Evolutionary conservation across 2,888 invertebrate genomes (phyloP).

Genomic region (Drosophila fulvimacula): DNA sequence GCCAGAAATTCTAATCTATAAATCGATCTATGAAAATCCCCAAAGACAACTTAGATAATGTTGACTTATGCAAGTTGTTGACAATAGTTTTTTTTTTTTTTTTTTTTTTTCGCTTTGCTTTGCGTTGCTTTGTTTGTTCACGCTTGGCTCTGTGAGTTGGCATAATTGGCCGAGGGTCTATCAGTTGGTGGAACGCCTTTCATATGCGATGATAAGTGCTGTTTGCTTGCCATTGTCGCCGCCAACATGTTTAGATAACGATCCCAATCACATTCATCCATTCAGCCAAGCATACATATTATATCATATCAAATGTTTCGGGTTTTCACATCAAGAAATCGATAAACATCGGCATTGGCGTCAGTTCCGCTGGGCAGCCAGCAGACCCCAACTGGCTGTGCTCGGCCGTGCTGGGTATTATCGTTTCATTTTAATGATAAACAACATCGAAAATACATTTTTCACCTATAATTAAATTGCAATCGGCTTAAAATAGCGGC

Average conservation of each 20-base stretch:
- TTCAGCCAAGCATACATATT: not conserved
- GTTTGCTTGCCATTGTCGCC: not conserved
- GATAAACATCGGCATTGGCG: slow-evolving; percentile 15
- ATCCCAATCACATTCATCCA: slow-evolving; percentile 11
- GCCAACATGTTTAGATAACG: slow-evolving; percentile 24
- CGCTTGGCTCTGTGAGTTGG: slow-evolving; percentile 21
- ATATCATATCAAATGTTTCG: slow-evolving; percentile 12
- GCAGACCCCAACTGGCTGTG: slow-evolving; percentile 1
- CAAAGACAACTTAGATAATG: slow-evolving; percentile 3
- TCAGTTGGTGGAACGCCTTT: slow-evolving; percentile 9
- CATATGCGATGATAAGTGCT: slow-evolving; percentile 7
- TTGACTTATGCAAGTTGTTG: not conserved
- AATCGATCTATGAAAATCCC: not conserved
- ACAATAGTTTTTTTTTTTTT: not conserved
- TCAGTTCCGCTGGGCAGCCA: not conserved
- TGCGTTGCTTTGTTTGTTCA: slow-evolving; percentile 5
- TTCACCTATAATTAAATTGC: slow-evolving; percentile 10
- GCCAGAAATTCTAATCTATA: not conserved
- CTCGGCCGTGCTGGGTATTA: slow-evolving; percentile 12
- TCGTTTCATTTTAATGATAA: slow-evolving; percentile 1
- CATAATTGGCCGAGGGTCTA: slow-evolving; percentile 16
- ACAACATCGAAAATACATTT: slow-evolving; percentile 13
- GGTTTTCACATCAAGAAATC: slow-evolving; percentile 15
- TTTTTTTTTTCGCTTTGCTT: not conserved
- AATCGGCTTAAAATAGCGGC: slow-evolving; percentile 9